Evolutionary conservation across 2,888 invertebrate species (phyloP).

Genomic region (Megastigmus dorsalis): DNA sequence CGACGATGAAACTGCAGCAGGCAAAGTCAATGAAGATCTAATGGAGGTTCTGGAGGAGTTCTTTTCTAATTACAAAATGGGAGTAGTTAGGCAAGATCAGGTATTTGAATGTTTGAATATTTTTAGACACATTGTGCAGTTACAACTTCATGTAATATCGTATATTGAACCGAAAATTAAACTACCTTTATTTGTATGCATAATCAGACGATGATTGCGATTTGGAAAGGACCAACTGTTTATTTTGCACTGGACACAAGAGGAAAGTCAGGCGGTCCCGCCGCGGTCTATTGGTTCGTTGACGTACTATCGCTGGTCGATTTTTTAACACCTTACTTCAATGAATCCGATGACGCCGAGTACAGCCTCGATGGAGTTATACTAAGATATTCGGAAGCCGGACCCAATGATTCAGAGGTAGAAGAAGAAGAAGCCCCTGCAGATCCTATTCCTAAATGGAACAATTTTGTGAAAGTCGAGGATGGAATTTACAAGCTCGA

Average conservation of each 20-base stretch:
- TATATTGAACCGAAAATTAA: too few species aligned
- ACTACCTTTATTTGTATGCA: background rate
- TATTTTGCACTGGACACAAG: conserved; percentile 68
- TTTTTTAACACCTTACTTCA: conserved; percentile 51
- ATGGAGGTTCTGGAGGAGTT: conserved; percentile 77
- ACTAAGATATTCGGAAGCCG: too few species aligned
- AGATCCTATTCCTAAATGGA: conserved; percentile 63
- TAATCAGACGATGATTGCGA: conserved; percentile 66
- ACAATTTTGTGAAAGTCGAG: conserved; percentile 61
- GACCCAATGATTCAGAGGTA: too few species aligned
- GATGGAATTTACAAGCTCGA: conserved; percentile 65
- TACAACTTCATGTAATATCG: too few species aligned
- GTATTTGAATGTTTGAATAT: conserved; percentile 49
- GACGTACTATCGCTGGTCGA: conserved; percentile 57
- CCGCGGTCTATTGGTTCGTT: conserved; percentile 67
- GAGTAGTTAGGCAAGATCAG: conserved; percentile 75
- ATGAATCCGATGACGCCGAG: conserved; percentile 53
- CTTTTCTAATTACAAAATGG: conserved; percentile 77
- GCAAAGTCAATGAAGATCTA: conserved; percentile 72
- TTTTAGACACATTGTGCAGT: background rate
- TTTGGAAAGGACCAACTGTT: conserved; percentile 66
- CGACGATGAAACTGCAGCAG: conserved; percentile 74
- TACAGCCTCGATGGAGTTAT: conserved; percentile 64
- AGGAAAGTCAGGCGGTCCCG: conserved; percentile 63
- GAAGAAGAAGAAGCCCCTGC: conserved; percentile 39